Base-by-base conservation (phyloP, 2,888 invertebrate species). In the Oligia fasciuncula region DNA sequence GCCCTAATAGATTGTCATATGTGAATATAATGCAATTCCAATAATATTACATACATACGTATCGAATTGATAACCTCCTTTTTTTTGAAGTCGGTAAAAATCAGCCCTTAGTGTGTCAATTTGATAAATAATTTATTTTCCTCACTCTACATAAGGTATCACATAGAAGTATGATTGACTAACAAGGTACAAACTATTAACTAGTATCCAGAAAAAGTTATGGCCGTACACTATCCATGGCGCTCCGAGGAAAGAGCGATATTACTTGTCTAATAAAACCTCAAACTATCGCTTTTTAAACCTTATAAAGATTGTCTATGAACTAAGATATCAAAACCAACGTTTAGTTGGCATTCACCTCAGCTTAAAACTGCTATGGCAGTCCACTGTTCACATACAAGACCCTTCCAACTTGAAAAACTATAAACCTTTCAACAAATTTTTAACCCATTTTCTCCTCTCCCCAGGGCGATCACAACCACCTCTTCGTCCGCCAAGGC, bases 401-500 rank as follows among this genome's bases (percentile, higher is more conserved):
- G 46, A 46, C 9, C 46, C 49, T 49, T 49, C 49, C 14, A 49
- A 14, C 49, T 49, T 49, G 49, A 49, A 49, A 49, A 49, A 14
- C 19, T 57, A 9, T 2, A 54, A 54, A 54, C 51, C 19, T 23
- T 57, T 23, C n/a, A 43, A n/a, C 23, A 46, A 17, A 2, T 17
- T 67, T 43, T 6, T n/a, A 43, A 71, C 11, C n/a, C 11, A 0
- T n/a, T 69, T 49, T 76, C 0, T 40, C 3, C 1, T 62, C 0
- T 76, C 84, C 93, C 1, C n/a, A 98, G 97, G 99, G 99, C 19
- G 99, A 99, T 94, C 99, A 99, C 97, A 99, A 99, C 95, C 99
- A 99, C 93, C 97, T 99, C 87, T 99, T 99, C 95, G 99, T 99
- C 83, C 98, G 99, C 0, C 99, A 99, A 97, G 99, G 99, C 65